Percentiles rank a stretch among this genome's conserved stretches.
Conservation (phyloP, 2,888 invertebrate species). For the Parascotia fuliginaria region DNA sequence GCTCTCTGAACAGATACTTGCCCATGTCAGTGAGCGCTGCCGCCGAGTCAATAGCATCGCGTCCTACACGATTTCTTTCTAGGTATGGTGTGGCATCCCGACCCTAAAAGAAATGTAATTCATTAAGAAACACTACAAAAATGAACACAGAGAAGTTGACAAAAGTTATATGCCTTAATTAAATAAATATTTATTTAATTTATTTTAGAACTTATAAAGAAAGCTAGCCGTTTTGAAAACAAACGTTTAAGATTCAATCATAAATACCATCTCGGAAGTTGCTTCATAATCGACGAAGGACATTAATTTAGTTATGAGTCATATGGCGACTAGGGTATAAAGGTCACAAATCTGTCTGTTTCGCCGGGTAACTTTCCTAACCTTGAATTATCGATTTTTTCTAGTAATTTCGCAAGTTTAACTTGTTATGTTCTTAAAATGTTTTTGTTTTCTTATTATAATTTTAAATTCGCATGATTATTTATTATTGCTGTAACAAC, state of each 20-base stretch:
- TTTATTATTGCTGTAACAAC: no score
- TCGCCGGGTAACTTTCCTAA: slow-evolving; percentile 57
- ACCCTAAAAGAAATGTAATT: slow-evolving; percentile 87
- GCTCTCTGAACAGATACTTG: slow-evolving; percentile 97
- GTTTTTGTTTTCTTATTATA: slow-evolving; percentile 42
- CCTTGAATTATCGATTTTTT: slow-evolving; percentile 56
- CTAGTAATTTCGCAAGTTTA: slow-evolving; percentile 48
- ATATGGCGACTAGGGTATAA: slow-evolving; percentile 25
- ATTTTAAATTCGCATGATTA: slow-evolving; percentile 28
- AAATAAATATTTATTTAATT: no score
- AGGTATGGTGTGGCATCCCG: slow-evolving; percentile 97
- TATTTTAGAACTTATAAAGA: no score
- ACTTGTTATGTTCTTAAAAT: slow-evolving; percentile 42
- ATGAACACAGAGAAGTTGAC: no score
- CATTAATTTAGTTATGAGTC: slow-evolving; percentile 28
- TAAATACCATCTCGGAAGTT: no score
- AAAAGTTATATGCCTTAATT: no score
- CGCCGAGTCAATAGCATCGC: slow-evolving; percentile 97
- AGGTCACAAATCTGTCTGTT: slow-evolving; percentile 35
- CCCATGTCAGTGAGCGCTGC: slow-evolving; percentile 98
- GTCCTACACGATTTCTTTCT: slow-evolving; percentile 96
- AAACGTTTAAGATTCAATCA: no score
- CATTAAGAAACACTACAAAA: no score
- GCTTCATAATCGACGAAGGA: no score
- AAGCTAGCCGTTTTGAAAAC: no score